These are phyloP conservation scores for Romanogobio albipinnatus DNA, from an alignment of 2,113 vertebrate genomes.

Conservation along the genomic window DNA sequence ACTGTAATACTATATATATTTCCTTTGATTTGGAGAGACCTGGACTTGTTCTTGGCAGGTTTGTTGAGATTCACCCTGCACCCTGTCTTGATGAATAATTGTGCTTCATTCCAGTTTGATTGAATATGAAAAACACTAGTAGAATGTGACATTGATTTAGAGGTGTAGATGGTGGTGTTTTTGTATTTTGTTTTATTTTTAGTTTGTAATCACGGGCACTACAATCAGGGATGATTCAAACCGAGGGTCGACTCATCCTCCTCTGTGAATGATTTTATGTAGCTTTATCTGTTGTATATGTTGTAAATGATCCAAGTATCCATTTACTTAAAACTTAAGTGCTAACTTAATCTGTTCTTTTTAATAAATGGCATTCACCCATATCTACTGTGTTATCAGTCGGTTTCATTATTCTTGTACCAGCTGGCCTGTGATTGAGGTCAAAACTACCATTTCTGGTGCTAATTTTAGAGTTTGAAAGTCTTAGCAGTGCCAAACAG, in stretches of 20 bases:
- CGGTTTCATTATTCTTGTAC: not conserved
- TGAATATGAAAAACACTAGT: not conserved
- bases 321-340: slow-evolving; percentile 16
- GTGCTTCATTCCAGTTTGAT: slow-evolving; percentile 17
- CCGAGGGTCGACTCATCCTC: slow-evolving; percentile 36
- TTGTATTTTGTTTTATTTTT: not conserved
- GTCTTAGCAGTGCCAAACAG: not conserved
- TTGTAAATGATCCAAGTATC: slow-evolving; percentile 9
- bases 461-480: not conserved
- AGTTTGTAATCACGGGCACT: slow-evolving; percentile 31
- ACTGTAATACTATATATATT: not conserved
- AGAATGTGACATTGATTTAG: not conserved
- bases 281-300: slow-evolving; percentile 37
- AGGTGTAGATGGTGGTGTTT: slow-evolving; percentile 5
- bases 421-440: not conserved
- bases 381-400: not conserved
- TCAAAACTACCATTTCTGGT: not conserved
- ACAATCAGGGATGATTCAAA: slow-evolving; percentile 52
- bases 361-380: slow-evolving; percentile 22
- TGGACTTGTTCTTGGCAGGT: not conserved
- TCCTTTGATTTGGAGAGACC: not conserved
- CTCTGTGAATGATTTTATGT: slow-evolving; percentile 29
- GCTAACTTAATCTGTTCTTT: slow-evolving; percentile 17
- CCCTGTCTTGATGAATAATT: slow-evolving; percentile 7
- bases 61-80: not conserved